phyloP scores from a whole-genome alignment of 2,797 vertebrate species.

The Apodemus agrarius region DNA sequence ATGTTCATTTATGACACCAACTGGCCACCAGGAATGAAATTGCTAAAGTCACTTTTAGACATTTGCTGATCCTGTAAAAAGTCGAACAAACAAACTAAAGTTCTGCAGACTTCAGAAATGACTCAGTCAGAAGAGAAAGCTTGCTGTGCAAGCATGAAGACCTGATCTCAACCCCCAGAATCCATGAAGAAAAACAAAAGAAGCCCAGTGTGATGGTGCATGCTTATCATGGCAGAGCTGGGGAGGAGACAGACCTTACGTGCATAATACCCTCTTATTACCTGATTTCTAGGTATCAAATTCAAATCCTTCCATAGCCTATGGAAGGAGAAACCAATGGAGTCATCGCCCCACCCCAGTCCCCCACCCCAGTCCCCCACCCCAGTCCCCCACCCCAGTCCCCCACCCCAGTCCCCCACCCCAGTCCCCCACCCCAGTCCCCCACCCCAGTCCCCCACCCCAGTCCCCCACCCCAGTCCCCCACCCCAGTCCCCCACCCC shows the following conservation, averaged over 20 bases:
- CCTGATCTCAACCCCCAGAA: neutral
- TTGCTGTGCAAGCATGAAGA: neutral
- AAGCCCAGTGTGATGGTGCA: neutral
- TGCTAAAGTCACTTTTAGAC: neutral
- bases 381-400: neutral
- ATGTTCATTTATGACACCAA: neutral
- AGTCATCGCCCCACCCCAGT: neutral
- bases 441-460: neutral
- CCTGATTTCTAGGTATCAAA: neutral
- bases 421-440: neutral
- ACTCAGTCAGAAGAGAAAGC: neutral
- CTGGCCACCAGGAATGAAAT: neutral
- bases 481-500: neutral
- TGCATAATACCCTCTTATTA: neutral
- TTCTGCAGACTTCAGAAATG: neutral
- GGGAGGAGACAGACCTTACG: neutral
- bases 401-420: neutral
- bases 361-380: neutral
- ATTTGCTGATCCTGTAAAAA: slow-evolving; percentile 29
- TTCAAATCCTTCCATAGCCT: neutral
- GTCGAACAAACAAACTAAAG: neutral
- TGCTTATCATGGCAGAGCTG: neutral
- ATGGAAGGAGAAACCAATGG: too few relatives aligned
- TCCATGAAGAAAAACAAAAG: neutral
- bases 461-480: neutral